A percentile compares a stretch with the other conserved stretches of the same genome.
phyloP scores from a whole-genome alignment of 37 sponge, comb jelly and placozoan genomes.

The Theonella swinhoei region DNA sequence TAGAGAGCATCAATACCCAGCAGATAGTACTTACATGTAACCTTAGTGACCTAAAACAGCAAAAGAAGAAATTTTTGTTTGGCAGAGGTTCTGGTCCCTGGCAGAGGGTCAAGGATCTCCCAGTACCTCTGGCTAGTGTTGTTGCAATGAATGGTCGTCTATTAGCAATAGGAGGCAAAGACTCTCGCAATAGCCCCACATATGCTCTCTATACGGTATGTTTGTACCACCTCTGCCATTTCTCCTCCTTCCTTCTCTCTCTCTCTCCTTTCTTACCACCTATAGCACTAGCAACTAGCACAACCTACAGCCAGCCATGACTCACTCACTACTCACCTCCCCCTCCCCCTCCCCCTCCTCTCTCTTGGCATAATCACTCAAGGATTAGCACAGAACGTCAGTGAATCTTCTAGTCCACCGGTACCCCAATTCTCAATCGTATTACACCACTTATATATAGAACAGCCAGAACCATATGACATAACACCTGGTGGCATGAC shows the following conservation, averaged over 20 bases:
- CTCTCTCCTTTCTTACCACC: not conserved
- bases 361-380: too few relatives aligned
- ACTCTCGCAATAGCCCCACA: not conserved
- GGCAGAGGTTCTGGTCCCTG: not conserved
- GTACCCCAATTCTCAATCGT: too few relatives aligned
- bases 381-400: too few relatives aligned
- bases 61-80: too few relatives aligned
- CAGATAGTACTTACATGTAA: not conserved
- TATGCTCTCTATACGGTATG: not conserved
- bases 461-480: too few relatives aligned
- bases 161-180: not conserved
- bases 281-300: too few relatives aligned
- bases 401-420: too few relatives aligned
- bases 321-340: not conserved
- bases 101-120: not conserved
- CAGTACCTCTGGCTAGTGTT: not conserved
- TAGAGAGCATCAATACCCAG: not conserved
- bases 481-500: too few relatives aligned
- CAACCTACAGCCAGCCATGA: not conserved
- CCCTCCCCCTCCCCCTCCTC: too few relatives aligned
- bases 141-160: not conserved
- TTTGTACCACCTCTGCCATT: not conserved
- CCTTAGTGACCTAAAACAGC: not conserved
- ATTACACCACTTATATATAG: too few relatives aligned
- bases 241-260: not conserved